Conservation (phyloP, 2,888 invertebrate species). For the Platycnemis pennipes region DNA sequence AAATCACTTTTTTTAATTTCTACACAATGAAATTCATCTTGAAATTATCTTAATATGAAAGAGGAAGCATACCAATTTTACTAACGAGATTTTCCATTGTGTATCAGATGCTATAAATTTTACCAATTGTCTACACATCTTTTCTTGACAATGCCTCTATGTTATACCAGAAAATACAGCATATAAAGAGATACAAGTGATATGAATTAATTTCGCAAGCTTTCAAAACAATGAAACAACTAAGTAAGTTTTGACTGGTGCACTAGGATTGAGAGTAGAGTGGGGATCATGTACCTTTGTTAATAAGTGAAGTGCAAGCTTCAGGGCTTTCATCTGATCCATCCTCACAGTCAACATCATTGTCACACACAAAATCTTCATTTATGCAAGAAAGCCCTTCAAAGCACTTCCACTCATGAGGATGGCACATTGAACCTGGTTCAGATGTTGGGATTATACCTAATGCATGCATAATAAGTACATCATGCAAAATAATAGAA, state of each 20-base stretch:
- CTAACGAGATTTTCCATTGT: no score
- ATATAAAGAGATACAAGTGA: no score
- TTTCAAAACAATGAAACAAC: background rate
- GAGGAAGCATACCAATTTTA: no score
- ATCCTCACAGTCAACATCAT: constrained; percentile 71
- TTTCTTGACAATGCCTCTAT: no score
- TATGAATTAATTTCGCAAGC: no score
- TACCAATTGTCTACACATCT: no score
- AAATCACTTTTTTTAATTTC: no score
- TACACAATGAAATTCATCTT: no score
- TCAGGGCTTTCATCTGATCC: constrained; percentile 71
- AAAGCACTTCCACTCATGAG: constrained; percentile 58
- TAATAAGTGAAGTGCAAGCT: background rate
- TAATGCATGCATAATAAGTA: constrained; percentile 3
- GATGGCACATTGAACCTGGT: background rate
- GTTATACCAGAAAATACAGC: no score
- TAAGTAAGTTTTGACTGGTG: background rate
- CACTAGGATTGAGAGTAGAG: background rate
- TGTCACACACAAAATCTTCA: constrained; percentile 50
- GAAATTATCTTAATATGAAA: no score
- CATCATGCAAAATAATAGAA: background rate
- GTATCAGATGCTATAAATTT: no score
- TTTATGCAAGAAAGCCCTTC: constrained; percentile 32
- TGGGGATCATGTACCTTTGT: background rate
- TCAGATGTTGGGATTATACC: background rate